Evolutionary conservation across 2,113 vertebrate genomes (phyloP).

Genomic region (Dicerorhinus sumatrensis): DNA sequence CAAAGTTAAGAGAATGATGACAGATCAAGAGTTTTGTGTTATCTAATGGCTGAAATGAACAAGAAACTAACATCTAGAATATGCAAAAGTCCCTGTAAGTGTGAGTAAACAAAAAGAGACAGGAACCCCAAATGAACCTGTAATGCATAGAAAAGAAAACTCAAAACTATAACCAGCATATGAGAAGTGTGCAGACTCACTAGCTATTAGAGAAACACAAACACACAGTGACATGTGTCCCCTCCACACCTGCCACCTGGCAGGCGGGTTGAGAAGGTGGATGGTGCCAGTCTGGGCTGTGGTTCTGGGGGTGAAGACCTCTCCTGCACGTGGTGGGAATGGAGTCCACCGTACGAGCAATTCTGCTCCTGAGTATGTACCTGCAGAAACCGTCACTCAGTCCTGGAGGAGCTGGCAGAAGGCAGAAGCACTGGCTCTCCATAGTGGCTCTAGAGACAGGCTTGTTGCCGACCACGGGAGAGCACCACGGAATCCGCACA

Average conservation of each 20-base stretch:
- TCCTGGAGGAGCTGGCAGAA: not conserved
- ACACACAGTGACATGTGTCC: rapidly evolving
- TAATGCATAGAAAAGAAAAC: not conserved
- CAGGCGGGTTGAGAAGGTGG: not conserved
- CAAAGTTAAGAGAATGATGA: not conserved
- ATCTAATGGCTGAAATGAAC: not conserved
- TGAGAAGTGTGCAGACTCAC: not conserved
- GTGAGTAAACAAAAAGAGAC: not conserved
- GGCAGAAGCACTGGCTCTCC: not conserved
- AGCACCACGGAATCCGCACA: not conserved
- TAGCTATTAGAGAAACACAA: not conserved
- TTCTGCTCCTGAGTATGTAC: not conserved
- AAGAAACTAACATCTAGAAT: not conserved
- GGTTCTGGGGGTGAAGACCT: too few relatives aligned
- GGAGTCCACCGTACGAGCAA: not conserved
- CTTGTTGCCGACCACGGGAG: not conserved
- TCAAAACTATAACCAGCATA: not conserved
- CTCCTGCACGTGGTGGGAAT: not conserved
- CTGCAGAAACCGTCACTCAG: not conserved
- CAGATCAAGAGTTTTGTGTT: not conserved
- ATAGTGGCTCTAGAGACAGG: not conserved
- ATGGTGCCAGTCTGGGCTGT: rapidly evolving
- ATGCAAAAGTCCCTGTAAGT: not conserved
- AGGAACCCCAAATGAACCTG: not conserved
- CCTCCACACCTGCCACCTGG: not conserved